Evolutionary conservation across 2,797 vertebrate species (phyloP).

Genomic region (Microtus californicus): DNA sequence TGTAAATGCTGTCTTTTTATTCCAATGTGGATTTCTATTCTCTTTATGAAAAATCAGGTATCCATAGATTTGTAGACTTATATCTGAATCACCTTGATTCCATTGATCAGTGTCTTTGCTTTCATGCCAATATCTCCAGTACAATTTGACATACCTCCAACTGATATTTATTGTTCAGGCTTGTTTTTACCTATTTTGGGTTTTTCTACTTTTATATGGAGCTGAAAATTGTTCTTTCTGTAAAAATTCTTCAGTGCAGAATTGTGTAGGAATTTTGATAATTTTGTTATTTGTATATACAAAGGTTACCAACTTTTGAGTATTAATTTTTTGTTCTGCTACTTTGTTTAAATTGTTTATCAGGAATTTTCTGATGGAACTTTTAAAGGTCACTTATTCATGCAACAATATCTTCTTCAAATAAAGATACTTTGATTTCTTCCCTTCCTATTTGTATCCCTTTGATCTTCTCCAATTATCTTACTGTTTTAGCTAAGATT

Average conservation of each 20-base stretch:
- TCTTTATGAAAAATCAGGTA: too few species aligned
- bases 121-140: not conserved
- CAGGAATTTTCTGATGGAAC: not conserved
- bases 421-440: too few species aligned
- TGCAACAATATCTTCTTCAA: not conserved
- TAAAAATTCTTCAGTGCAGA: not conserved
- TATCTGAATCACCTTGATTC: not conserved
- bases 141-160: not conserved
- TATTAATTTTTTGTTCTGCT: not conserved
- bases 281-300: not conserved
- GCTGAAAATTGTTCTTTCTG: not conserved
- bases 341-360: not conserved
- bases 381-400: not conserved
- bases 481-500: not conserved
- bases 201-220: accelerated
- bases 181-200: not conserved
- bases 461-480: not conserved
- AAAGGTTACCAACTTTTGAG: not conserved
- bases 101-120: not conserved
- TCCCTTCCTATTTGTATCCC: not conserved
- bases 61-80: not conserved
- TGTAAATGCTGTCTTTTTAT: not conserved
- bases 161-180: not conserved
- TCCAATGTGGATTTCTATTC: accelerated
- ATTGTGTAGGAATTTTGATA: not conserved